Evolutionary conservation across 2,797 vertebrate species (phyloP), one percentile per base, ranked within the genome.

Genomic region (Manis javanica): DNA sequence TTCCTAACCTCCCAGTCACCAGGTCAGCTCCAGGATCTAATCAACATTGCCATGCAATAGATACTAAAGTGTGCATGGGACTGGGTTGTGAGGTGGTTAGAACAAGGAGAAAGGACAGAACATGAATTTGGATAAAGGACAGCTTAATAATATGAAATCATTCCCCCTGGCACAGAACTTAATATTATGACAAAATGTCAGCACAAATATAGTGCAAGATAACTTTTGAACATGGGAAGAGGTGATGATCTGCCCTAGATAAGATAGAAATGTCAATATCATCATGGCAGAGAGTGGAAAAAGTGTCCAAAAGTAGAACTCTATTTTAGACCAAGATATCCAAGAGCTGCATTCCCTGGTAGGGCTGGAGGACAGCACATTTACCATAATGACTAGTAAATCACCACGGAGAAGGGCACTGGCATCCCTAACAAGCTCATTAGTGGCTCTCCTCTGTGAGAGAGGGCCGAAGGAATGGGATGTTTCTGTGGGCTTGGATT

Each of bases 311-410:
- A 85, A 31, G 19, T 24, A 0, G 13, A 85, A 13, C 6, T 3
- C 12, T 42, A 2, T 18, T 2, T 83, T 31, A 75, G 34, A 26
- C 7, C 2, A 68, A 19, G n/a, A 63, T 75, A 85, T 12, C 4
- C 7, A 42, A 46, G 46, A 46, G 46, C 46, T 46, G 46, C 46
- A 24, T 24, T 51, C 39, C 31, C 24, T 69, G 5, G 34, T 59
- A 53, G 21, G 57, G 21, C 8, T 63, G 0, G 5, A 57, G 7
- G n/a, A 53, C 16, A 87, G 15, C 10, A 53, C 4, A 24, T 24
- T 57, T 68, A 66, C 53, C 37, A 24, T 74, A 57, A 74, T 72
- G 63, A 91, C 64, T 29, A 84, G 37, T 57, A 31, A 69, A 69
- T 15, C 23, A 64, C n/a, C 18, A 37, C 12, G 29, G 34, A 55